A percentile compares a stretch with the other conserved stretches of the same genome.
phyloP scores from a whole-genome alignment of 2,113 vertebrate genomes.

The Perognathus longimembris region DNA sequence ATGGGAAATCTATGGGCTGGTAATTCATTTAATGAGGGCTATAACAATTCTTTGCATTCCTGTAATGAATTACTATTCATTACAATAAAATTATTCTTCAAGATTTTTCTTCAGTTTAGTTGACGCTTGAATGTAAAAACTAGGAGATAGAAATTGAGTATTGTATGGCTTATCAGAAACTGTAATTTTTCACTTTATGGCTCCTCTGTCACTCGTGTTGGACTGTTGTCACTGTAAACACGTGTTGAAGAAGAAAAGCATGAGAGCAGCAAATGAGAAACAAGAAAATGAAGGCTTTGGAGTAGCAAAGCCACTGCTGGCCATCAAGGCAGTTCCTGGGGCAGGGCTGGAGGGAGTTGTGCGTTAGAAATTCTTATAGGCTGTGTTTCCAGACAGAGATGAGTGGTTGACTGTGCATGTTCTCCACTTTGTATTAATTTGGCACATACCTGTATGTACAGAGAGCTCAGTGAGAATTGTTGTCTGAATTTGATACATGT shows the following conservation, averaged over 20 bases:
- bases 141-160: conserved; percentile 62
- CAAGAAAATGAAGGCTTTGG: conserved; percentile 40
- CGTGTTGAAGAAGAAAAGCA: conserved; percentile 21
- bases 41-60: neutral
- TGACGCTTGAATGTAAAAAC: conserved; percentile 50
- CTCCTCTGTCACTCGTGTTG: conserved; percentile 44
- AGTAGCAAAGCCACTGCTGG: conserved; percentile 14
- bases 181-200: conserved; percentile 49
- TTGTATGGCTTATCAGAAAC: conserved; percentile 65
- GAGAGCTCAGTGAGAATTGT: neutral
- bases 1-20: neutral
- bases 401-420: neutral
- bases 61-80: neutral
- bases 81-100: too few relatives aligned
- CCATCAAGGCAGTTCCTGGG: conserved; percentile 14
- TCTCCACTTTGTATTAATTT: neutral
- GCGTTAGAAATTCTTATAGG: neutral
- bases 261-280: conserved; percentile 42
- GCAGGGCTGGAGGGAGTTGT: neutral
- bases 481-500: neutral
- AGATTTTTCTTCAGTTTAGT: neutral
- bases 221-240: conserved; percentile 10
- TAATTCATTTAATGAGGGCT: conserved; percentile 5
- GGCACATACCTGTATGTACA: neutral
- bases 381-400: neutral